Conservation (phyloP, 2,113 vertebrate species). For the Antechinus stuartii region DNA sequence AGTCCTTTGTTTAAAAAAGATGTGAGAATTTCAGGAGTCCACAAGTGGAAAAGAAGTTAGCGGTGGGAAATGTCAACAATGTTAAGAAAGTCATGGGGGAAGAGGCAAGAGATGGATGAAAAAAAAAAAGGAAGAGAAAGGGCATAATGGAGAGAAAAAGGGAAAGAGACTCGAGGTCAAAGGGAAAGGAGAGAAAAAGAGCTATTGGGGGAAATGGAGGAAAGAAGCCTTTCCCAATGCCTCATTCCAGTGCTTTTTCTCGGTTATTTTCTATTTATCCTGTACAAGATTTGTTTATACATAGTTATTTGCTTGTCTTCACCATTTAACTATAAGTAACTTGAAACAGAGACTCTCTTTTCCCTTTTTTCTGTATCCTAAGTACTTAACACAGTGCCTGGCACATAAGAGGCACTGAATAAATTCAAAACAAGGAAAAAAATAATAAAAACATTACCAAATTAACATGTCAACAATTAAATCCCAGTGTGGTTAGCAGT, state of each 20-base stretch:
- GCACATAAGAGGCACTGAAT: neutral
- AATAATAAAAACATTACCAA: neutral
- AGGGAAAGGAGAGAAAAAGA: neutral
- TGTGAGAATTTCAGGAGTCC: neutral
- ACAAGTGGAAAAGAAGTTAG: neutral
- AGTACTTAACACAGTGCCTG: neutral
- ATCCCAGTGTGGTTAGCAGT: neutral
- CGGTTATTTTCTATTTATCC: no score
- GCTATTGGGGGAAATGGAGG: neutral
- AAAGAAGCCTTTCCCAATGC: neutral
- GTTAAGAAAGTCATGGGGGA: neutral
- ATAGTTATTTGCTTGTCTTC: neutral
- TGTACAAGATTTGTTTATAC: neutral
- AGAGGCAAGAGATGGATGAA: neutral
- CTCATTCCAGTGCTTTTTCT: neutral
- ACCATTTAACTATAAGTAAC: neutral
- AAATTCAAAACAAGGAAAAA: neutral
- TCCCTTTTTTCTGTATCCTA: neutral
- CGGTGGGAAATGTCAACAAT: neutral
- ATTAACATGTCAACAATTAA: neutral
- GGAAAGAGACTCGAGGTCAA: neutral
- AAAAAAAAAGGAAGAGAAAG: neutral
- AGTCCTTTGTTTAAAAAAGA: neutral
- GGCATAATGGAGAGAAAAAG: no score
- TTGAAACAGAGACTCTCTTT: neutral